Evolutionary conservation across 2,113 vertebrate species (phyloP).

Genomic region (Colaptes auratus): DNA sequence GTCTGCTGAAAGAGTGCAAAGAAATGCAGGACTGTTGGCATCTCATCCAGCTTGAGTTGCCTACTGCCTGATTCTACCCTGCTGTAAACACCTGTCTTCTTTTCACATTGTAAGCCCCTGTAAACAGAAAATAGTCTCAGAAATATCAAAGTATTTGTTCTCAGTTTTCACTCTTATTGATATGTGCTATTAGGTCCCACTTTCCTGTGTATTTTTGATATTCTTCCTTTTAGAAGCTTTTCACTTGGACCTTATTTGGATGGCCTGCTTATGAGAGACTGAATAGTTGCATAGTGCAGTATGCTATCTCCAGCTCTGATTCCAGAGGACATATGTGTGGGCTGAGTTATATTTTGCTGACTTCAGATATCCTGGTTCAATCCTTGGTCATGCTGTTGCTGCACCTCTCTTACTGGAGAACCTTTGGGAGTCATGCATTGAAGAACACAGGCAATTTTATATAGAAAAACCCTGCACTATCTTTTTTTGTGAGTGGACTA

Average conservation of each 20-base stretch:
- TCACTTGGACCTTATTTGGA: neutral
- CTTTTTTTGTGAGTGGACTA: neutral
- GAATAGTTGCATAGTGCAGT: neutral
- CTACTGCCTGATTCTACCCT: neutral
- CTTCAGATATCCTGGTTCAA: neutral
- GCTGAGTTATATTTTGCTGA: neutral
- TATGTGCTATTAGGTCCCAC: neutral
- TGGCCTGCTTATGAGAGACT: conserved; percentile 14
- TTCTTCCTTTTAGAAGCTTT: conserved; percentile 29
- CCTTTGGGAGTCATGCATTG: rapidly evolving
- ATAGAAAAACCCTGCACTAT: neutral
- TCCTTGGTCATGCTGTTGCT: neutral
- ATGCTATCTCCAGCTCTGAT: neutral
- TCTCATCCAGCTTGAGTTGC: neutral
- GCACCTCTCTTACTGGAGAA: neutral
- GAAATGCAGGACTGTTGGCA: neutral
- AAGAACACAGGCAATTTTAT: neutral
- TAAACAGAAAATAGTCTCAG: neutral
- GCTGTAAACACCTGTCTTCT: neutral
- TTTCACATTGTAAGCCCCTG: neutral
- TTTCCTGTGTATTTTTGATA: neutral
- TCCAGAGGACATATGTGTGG: neutral
- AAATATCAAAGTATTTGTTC: neutral
- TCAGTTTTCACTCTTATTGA: neutral
- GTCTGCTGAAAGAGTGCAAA: neutral